Evolutionary conservation across 1,140 invertebrate genomes (phyloP), one percentile per base, ranked within the genome.

Genomic region (Mizuhopecten yessoensis): DNA sequence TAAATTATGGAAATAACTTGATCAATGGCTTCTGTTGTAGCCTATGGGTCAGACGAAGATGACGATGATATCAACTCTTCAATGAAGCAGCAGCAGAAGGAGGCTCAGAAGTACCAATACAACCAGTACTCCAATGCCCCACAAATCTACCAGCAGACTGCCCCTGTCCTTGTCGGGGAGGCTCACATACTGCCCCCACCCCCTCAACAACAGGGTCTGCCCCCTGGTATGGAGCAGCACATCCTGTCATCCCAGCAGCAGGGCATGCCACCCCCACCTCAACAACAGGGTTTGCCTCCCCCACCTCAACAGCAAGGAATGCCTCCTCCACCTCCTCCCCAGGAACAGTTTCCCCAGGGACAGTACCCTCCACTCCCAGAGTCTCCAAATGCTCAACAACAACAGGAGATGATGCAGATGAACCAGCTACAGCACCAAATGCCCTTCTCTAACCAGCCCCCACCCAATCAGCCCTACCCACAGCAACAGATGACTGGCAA

Each of bases 61-160:
- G 93, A 92, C 34, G 92, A 91, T 36, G 92, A 92, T 10, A 88
- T 87, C n/a, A 89, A 90, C 86, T 89, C 92, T 29, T 90, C 91
- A 20, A 29, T 90, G 86, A 86, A 86, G 34, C 89, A 90, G 17
- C 89, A 90, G 15, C 90, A 94, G 15, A 36, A 88, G 45, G 90
- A 90, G 86, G 90, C 42, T 33, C 49, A 87, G 33, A 92, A 92
- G 39, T 93, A 94, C 87, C 90, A 91, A 17, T 94, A 91, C 87
- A 94, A 94, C 87, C 93, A 93, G 87, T 93, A 93, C 87, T 93
- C 92, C 49, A 90, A 91, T 34, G 89, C 92, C 20, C 93, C 93
- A 5, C 93, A 94, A 57, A 34, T 94, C 5, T 94, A 93, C 86
- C 90, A 90, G 42, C 88, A 89, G 36, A n/a, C 57, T 75, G 57